phyloP scores from a whole-genome alignment of 2,113 vertebrate species.

The Coregonus clupeaformis region DNA sequence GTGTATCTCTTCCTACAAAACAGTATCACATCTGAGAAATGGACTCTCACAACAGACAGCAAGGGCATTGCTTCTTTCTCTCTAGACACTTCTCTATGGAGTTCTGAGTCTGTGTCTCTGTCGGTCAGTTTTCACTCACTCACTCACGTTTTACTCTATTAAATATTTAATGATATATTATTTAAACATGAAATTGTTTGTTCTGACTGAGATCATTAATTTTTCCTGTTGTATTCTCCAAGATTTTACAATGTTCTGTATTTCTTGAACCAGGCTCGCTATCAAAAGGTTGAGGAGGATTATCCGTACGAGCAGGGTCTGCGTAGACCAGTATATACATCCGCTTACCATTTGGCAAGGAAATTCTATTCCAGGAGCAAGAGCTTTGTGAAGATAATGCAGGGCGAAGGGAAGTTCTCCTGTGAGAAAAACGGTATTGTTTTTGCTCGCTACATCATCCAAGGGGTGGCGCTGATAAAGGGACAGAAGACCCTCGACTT shows the following conservation, averaged over 20 bases:
- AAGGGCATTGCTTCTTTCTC: constrained; percentile 63
- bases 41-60: constrained; percentile 48
- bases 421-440: constrained; percentile 49
- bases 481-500: constrained; percentile 53
- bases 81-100: constrained; percentile 61
- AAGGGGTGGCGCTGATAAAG: constrained; percentile 50
- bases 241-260: not conserved
- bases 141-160: too few relatives aligned
- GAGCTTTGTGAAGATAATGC: constrained; percentile 66
- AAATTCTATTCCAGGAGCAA: constrained; percentile 68
- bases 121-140: not conserved
- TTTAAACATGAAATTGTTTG: too few relatives aligned
- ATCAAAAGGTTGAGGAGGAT: fast-evolving
- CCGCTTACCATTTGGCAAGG: not conserved
- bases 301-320: fast-evolving
- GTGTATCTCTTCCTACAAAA: constrained; percentile 41
- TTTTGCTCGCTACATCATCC: constrained; percentile 64
- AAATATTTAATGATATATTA: too few relatives aligned
- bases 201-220: too few relatives aligned
- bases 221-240: too few relatives aligned
- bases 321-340: constrained; percentile 26
- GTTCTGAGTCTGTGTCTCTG: not conserved
- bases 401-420: constrained; percentile 24
- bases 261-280: constrained; percentile 43
- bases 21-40: fast-evolving